Evolutionary conservation across 2,113 vertebrate species (phyloP).

Genomic region (Scomber japonicus): DNA sequence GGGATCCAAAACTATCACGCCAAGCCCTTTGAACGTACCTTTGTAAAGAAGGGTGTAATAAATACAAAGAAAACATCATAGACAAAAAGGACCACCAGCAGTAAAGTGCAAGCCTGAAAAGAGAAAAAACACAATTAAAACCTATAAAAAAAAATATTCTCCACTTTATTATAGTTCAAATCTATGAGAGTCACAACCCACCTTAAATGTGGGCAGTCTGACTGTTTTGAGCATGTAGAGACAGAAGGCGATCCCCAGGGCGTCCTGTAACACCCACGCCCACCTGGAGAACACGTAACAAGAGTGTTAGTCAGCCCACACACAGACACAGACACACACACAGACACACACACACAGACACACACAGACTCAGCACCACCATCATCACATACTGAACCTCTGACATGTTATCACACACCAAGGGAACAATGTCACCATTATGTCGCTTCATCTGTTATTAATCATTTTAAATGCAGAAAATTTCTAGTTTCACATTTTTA

Average conservation of each 20-base stretch:
- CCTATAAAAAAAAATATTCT: not conserved
- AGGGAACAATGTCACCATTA: not conserved
- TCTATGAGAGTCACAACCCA: slow-evolving; percentile 57
- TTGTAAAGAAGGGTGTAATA: slow-evolving; percentile 93
- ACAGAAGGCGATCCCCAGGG: slow-evolving; percentile 95
- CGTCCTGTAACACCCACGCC: slow-evolving; percentile 96
- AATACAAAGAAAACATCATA: slow-evolving; percentile 99
- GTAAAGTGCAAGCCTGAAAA: slow-evolving; percentile 92
- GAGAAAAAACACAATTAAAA: not conserved
- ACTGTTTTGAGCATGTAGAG: slow-evolving; percentile 97
- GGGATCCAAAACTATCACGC: too few species aligned
- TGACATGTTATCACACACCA: not conserved
- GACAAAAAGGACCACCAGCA: slow-evolving; percentile 92
- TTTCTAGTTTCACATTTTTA: too few species aligned
- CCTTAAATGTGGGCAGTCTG: slow-evolving; percentile 95
- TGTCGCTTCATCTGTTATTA: not conserved
- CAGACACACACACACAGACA: too few species aligned
- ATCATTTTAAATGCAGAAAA: too few species aligned
- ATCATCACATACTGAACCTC: not conserved
- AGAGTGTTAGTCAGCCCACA: slow-evolving; percentile 25
- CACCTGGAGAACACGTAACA: slow-evolving; percentile 84
- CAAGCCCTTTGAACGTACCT: slow-evolving; percentile 79
- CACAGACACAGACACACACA: too few species aligned
- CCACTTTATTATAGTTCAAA: not conserved
- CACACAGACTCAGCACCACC: too few species aligned